Percentiles rank a stretch among this genome's conserved stretches.
Conservation (phyloP, 2,113 vertebrate species). For the Coregonus clupeaformis region DNA sequence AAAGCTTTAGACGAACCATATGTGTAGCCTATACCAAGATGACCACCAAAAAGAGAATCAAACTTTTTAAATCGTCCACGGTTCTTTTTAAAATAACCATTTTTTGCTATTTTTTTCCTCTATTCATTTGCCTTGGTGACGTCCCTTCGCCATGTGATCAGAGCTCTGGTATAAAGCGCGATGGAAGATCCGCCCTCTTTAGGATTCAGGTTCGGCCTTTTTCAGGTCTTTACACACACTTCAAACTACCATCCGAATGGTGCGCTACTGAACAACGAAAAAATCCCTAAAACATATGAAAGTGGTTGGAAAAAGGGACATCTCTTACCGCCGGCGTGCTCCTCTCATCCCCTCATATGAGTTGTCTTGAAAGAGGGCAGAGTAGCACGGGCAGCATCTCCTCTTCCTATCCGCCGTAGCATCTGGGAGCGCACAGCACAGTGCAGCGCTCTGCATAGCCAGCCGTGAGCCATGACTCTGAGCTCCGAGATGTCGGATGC, state of each 20-base stretch:
- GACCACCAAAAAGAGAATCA: slow-evolving; percentile 55
- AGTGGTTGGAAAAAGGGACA: slow-evolving; percentile 42
- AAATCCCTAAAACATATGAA: slow-evolving; percentile 58
- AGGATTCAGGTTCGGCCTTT: slow-evolving; percentile 77
- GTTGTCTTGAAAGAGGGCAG: slow-evolving; percentile 60
- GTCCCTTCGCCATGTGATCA: slow-evolving; percentile 82
- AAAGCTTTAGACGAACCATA: slow-evolving; percentile 20
- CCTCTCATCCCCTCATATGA: slow-evolving; percentile 59
- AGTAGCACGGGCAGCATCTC: slow-evolving; percentile 35
- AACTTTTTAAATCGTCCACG: slow-evolving; percentile 45
- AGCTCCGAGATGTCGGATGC: slow-evolving; percentile 94
- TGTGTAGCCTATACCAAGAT: slow-evolving; percentile 31
- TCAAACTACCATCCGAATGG: slow-evolving; percentile 24
- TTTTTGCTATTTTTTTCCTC: slow-evolving; percentile 9
- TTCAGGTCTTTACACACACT: slow-evolving; percentile 44
- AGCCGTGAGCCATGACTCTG: slow-evolving; percentile 84
- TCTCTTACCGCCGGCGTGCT: slow-evolving; percentile 46
- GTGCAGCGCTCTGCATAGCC: neutral
- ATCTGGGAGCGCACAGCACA: slow-evolving; percentile 49
- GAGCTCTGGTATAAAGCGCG: slow-evolving; percentile 75
- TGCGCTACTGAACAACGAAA: slow-evolving; percentile 26
- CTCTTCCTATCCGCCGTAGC: slow-evolving; percentile 55
- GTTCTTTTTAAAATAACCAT: slow-evolving; percentile 27
- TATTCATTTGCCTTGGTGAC: slow-evolving; percentile 72
- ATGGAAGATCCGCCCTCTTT: slow-evolving; percentile 80